phyloP scores from a whole-genome alignment of 2,888 invertebrate genomes.

The Trichopoda pennipes region DNA sequence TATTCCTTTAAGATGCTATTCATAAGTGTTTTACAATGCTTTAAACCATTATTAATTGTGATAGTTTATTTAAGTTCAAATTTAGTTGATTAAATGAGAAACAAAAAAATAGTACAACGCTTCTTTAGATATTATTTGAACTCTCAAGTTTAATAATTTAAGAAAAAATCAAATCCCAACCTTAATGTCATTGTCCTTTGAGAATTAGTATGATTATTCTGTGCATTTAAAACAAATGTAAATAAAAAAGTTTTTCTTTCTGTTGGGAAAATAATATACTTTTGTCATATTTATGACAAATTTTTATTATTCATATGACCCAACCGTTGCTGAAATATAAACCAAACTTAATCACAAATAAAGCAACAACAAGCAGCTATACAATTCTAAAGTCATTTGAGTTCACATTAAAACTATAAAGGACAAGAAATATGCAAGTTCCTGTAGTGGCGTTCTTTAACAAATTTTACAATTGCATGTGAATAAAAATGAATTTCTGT shows the following conservation, averaged over 20 bases:
- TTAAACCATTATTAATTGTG: conserved; percentile 46
- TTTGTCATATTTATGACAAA: conserved; percentile 69
- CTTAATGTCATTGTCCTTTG: conserved; percentile 67
- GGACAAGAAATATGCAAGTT: conserved; percentile 56
- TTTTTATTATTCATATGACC: conserved; percentile 69
- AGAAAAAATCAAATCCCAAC: conserved; percentile 60
- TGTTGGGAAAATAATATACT: conserved; percentile 65
- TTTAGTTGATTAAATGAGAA: conserved; percentile 11
- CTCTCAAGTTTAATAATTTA: conserved; percentile 8
- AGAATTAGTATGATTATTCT: conserved; percentile 60
- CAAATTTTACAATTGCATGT: conserved; percentile 63
- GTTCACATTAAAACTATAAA: conserved; percentile 69
- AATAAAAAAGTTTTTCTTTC: conserved; percentile 51
- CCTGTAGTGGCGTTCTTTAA: conserved; percentile 47
- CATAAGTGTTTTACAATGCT: conserved; percentile 13
- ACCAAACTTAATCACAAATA: conserved; percentile 52
- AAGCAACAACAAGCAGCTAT: conserved; percentile 26
- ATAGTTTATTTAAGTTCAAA: conserved; percentile 28
- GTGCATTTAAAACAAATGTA: conserved; percentile 33
- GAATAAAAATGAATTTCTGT: conserved; percentile 37
- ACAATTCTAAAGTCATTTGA: conserved; percentile 67
- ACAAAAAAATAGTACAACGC: neutral
- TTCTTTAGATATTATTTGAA: neutral
- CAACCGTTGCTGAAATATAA: conserved; percentile 56
- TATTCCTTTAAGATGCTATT: neutral